Base-by-base conservation (phyloP, 2,113 vertebrate genomes). In the Corythaeola cristata region DNA sequence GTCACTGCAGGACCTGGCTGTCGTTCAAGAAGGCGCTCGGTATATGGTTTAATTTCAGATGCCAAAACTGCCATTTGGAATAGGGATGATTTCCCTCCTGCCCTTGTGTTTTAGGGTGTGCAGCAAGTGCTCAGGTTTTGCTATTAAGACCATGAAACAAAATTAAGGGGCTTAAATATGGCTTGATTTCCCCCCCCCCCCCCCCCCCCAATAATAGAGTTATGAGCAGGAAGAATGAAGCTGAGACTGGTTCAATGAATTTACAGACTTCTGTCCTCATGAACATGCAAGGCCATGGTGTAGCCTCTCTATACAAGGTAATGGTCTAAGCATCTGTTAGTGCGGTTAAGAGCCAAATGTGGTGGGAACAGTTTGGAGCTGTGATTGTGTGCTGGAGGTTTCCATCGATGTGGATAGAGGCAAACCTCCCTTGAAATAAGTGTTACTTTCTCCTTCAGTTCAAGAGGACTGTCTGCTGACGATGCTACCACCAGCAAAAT, bases 181-280 rank as follows among this genome's bases (percentile, higher is more conserved):
- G 39, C 39, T 39, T 39, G 39, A 39, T 47, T 58, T 9, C 69
- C 56, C 23, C 4, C 5, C 6, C 5, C 4, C 16, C 41, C 13
- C 76, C 53, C 28, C 5, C 5, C 6, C 4, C 5, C 22, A 37
- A 12, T 58, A 53, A 35, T 10, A 33, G 0, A 0, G 41, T 49
- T 69, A 69, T n/a, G 45, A 58, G 26, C 5, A 58, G 68, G 17
- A 69, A 50, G 66, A 76, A 45, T 33, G 37, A 55, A 78, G 39
- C 23, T 68, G 41, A 62, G 35, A 26, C 19, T 49, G 44, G 21
- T 62, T 66, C 58, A 41, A 27, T n/a, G 63, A 83, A 41, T 63
- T 30, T 47, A 39, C 58, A 44, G 44, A 62, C 13, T 56, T 62
- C 26, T 68, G 27, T 19, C 24, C 15, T n/a, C 33, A 28, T 2